A percentile compares a stretch with the other conserved stretches of the same genome.
Evolutionary conservation across 2,113 vertebrate species (phyloP).

Genomic region (Trogon surrucura): DNA sequence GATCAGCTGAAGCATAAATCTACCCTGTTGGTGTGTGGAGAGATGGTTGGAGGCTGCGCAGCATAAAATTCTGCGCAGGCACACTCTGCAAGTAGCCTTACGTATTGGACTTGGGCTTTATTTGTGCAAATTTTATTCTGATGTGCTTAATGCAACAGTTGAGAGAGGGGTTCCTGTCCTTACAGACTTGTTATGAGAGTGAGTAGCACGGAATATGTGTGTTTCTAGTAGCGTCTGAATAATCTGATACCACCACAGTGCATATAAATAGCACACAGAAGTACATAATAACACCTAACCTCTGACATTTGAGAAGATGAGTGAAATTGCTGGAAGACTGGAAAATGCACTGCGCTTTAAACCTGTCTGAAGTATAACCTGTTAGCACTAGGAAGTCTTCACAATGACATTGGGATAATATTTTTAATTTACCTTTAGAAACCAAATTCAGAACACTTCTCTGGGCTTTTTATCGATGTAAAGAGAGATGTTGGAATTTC

Average conservation of each 20-base stretch:
- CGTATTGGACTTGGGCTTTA: neutral
- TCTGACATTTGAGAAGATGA: neutral
- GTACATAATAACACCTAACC: neutral
- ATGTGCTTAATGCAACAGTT: neutral
- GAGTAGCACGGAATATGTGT: neutral
- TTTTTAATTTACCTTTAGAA: neutral
- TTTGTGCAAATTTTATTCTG: neutral
- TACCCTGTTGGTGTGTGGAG: fast-evolving
- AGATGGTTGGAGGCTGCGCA: neutral
- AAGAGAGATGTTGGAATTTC: neutral
- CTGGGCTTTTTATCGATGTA: neutral
- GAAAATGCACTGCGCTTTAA: neutral
- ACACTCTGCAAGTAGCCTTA: neutral
- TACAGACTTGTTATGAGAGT: neutral
- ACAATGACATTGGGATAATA: neutral
- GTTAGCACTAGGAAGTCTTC: neutral
- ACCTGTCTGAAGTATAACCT: neutral
- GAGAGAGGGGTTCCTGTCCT: neutral
- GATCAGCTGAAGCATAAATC: neutral
- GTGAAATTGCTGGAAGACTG: neutral
- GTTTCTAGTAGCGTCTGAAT: neutral
- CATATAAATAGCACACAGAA: neutral
- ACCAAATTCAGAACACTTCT: neutral
- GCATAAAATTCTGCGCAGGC: neutral
- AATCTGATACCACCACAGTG: neutral